Conservation (phyloP, 2,797 vertebrate species). For the Salmo trutta region DNA sequence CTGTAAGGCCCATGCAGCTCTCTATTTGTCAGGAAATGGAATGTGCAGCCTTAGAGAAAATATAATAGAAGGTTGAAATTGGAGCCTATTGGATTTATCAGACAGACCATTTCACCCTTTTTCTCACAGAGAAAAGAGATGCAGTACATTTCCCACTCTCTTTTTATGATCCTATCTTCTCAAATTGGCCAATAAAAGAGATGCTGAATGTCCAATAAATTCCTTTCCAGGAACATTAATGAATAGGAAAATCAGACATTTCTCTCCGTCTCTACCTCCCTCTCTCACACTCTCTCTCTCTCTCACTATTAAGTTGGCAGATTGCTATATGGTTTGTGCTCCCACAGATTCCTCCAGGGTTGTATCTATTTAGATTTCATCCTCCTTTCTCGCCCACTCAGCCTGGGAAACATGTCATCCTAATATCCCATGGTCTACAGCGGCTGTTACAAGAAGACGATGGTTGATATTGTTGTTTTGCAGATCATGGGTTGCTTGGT, state of each 20-base stretch:
- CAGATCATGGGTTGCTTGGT: too few species aligned
- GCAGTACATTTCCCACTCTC: conserved; percentile 1
- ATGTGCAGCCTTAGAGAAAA: conserved; percentile 45
- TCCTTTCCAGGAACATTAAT: conserved; percentile 48
- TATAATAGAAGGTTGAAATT: conserved; percentile 29
- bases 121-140: conserved; percentile 18
- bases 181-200: conserved; percentile 46
- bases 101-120: not conserved
- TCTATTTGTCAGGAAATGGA: conserved; percentile 45
- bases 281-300: conserved; percentile 29
- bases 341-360: conserved; percentile 61
- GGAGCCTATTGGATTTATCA: conserved; percentile 42
- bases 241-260: conserved; percentile 39
- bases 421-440: conserved; percentile 39
- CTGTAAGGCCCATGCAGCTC: conserved; percentile 23
- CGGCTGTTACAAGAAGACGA: conserved; percentile 31
- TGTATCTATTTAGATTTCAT: conserved; percentile 69
- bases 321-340: conserved; percentile 62
- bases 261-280: conserved; percentile 15
- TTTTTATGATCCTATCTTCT: conserved; percentile 27
- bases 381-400: conserved; percentile 42
- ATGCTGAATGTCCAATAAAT: conserved; percentile 47
- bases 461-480: conserved; percentile 35
- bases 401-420: conserved; percentile 40
- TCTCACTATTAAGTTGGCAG: conserved; percentile 66